Percentiles rank a stretch among this genome's conserved stretches.
Conservation (phyloP, 2,113 vertebrate species). For the Pycnonotus jocosus region DNA sequence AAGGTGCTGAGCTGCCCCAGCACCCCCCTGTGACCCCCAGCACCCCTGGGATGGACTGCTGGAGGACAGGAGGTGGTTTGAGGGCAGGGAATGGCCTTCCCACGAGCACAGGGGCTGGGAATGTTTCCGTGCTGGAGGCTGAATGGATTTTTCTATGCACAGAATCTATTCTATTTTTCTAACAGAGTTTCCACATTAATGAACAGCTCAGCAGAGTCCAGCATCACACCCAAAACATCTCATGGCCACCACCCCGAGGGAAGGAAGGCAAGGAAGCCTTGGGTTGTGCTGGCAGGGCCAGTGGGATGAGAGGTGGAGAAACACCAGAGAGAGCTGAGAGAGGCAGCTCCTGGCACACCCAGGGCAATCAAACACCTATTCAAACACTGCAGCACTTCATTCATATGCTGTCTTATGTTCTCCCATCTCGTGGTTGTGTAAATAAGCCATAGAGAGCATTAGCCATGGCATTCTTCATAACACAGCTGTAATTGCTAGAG, state of each 20-base stretch:
- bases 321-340: background rate
- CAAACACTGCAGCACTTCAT: background rate
- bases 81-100: background rate
- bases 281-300: background rate
- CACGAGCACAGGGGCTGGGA: background rate
- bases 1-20: background rate
- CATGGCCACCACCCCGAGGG: fast-evolving
- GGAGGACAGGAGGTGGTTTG: background rate
- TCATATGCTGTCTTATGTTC: background rate
- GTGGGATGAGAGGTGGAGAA: background rate
- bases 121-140: background rate
- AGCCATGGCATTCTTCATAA: background rate
- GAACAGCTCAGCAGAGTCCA: background rate
- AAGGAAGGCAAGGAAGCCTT: background rate
- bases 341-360: background rate
- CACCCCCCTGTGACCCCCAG: background rate
- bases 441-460: background rate
- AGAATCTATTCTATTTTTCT: no score
- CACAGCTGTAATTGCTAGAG: background rate
- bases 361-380: background rate
- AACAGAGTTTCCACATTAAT: background rate
- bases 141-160: background rate
- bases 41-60: background rate
- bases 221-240: background rate
- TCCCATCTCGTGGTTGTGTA: background rate